Percentiles rank a stretch among this genome's conserved stretches.
Evolutionary conservation across 2,888 invertebrate genomes (phyloP).

Genomic region (Phengaris alcon): DNA sequence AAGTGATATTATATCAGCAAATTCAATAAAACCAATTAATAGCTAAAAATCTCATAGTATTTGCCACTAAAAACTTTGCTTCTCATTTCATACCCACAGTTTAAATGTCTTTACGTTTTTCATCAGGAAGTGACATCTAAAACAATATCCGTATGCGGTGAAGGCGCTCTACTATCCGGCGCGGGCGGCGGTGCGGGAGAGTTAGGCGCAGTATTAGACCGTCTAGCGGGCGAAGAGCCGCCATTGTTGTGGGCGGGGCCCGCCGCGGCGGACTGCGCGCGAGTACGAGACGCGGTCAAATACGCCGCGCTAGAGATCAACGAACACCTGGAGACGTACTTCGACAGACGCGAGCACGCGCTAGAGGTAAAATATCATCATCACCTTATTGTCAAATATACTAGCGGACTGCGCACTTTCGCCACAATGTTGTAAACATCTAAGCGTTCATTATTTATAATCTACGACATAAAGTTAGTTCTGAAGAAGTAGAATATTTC

Average conservation of each 20-base stretch:
- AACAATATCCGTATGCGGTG: conserved; percentile 74
- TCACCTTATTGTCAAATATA: neutral
- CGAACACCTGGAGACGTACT: conserved; percentile 96
- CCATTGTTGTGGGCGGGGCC: conserved; percentile 94
- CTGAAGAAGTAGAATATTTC: neutral
- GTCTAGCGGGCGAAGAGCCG: conserved; percentile 84
- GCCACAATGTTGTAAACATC: too few relatives aligned
- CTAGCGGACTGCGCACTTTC: neutral
- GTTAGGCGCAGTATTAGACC: conserved; percentile 79
- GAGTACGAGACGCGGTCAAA: conserved; percentile 89
- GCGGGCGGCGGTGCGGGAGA: conserved; percentile 50
- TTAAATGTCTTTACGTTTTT: neutral
- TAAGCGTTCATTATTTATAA: too few relatives aligned
- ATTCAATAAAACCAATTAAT: too few relatives aligned
- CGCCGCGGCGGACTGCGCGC: conserved; percentile 83
- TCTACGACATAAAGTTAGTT: neutral
- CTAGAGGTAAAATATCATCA: conserved; percentile 79
- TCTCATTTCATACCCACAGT: too few relatives aligned
- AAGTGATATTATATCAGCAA: too few relatives aligned
- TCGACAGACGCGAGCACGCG: conserved; percentile 94
- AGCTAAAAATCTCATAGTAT: too few relatives aligned
- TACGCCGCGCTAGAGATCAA: conserved; percentile 95
- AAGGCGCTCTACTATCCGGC: conserved; percentile 44
- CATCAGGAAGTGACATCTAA: conserved; percentile 88
- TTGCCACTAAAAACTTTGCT: too few relatives aligned